Evolutionary conservation across 2,797 vertebrate species (phyloP), one percentile per base, ranked within the genome.

Genomic region (Nothura maculosa): DNA sequence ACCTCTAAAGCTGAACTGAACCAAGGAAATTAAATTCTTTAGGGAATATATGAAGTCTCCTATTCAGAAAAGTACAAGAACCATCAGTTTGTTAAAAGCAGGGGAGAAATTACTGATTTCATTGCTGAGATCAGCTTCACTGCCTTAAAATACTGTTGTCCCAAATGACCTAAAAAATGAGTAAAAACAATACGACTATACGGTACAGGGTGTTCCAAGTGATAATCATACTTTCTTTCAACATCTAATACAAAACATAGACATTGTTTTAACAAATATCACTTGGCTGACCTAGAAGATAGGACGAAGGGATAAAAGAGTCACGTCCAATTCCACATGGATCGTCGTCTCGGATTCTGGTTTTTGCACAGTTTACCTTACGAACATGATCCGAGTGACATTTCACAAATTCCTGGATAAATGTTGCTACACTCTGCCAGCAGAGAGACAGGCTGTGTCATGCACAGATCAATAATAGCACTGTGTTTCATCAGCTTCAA

Each of bases 321-420:
- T 97, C 97, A 97, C 80, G 60, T 97, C 95, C 93, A 97, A 97
- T 97, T 98, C 97, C 98, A 97, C 96, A 81, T 73, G 96, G 98
- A 97, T 96, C 97, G 96, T 97, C 81, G 87, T 92, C 96, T 92
- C 90, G 95, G 97, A 98, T 97, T 88, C 97, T 94, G 90, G 79
- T 96, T 98, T 97, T 97, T 96, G 94, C 96, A 97, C 96, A 97
- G 97, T 98, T 98, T 98, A 98, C 98, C 97, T 98, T 97, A 95
- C 8, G 96, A 98, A 98, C 98, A 98, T 98, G 98, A 98, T 98
- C 98, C 96, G 6, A 97, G 97, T 98, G 98, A 98, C 98, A 98
- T 98, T 98, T 98, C 97, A 98, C 98, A 98, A 98, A 98, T 98
- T 98, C 98, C 97, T 98, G 98, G 98, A 98, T 98, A 98, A 98